Conservation (phyloP, 2,797 vertebrate species). For the Pristis pectinata region DNA sequence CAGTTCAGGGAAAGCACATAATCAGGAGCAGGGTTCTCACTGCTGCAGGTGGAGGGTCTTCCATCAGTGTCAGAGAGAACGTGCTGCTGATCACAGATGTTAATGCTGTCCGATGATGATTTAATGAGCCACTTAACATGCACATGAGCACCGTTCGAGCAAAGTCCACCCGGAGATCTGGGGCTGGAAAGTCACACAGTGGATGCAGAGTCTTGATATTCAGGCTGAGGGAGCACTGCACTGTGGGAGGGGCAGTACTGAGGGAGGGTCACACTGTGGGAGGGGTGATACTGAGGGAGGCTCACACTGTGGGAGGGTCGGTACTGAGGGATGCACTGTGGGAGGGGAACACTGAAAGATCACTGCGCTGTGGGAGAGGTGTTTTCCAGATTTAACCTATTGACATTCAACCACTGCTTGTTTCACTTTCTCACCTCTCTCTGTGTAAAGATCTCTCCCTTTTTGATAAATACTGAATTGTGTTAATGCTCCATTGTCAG, state of each 20-base stretch:
- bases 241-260: no score
- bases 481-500: no score
- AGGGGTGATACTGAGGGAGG: no score
- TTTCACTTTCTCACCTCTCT: no score
- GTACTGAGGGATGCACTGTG: background rate
- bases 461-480: no score
- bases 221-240: background rate
- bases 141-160: no score
- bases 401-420: background rate
- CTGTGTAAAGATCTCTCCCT: no score
- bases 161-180: background rate
- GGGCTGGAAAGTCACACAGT: background rate
- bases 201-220: background rate
- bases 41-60: background rate
- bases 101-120: background rate
- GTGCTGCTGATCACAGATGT: background rate
- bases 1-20: background rate
- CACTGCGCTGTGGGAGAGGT: background rate
- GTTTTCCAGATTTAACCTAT: no score
- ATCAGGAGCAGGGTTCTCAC: background rate
- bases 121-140: background rate
- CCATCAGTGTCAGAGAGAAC: background rate
- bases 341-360: background rate
- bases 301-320: background rate
- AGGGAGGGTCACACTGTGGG: no score